Evolutionary conservation across 1,140 invertebrate species (phyloP).

Genomic region (Hermetia illucens): DNA sequence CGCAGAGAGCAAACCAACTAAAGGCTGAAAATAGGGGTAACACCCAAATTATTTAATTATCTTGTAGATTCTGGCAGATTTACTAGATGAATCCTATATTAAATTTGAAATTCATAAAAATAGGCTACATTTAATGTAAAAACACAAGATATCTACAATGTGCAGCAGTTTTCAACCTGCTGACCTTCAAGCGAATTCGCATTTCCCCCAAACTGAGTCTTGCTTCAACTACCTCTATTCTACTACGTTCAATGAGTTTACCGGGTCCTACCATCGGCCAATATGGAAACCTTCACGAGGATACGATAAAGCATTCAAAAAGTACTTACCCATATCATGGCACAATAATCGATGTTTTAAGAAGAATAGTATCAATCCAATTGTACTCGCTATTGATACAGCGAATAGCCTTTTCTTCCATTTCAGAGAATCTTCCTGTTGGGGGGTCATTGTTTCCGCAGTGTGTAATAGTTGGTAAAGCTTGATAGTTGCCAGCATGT

Average conservation of each 20-base stretch:
- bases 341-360: constrained; percentile 74
- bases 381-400: constrained; percentile 59
- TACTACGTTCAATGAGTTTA: not conserved
- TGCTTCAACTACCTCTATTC: too few species aligned
- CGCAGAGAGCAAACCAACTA: constrained; percentile 84
- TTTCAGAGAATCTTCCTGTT: constrained; percentile 37
- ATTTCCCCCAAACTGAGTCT: too few species aligned
- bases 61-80: too few species aligned
- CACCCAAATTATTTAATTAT: constrained; percentile 3
- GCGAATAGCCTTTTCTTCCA: constrained; percentile 61
- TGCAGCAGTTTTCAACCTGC: too few species aligned
- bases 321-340: constrained; percentile 65
- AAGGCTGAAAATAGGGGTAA: constrained; percentile 48
- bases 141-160: too few species aligned
- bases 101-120: too few species aligned
- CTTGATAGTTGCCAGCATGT: constrained; percentile 52
- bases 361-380: constrained; percentile 73
- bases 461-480: constrained; percentile 19
- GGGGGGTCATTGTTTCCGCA: constrained; percentile 26
- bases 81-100: too few species aligned
- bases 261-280: too few species aligned
- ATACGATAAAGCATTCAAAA: too few species aligned
- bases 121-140: too few species aligned
- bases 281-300: too few species aligned
- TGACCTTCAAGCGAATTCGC: too few species aligned